phyloP scores from a whole-genome alignment of 2,113 vertebrate genomes.

The Egretta garzetta region DNA sequence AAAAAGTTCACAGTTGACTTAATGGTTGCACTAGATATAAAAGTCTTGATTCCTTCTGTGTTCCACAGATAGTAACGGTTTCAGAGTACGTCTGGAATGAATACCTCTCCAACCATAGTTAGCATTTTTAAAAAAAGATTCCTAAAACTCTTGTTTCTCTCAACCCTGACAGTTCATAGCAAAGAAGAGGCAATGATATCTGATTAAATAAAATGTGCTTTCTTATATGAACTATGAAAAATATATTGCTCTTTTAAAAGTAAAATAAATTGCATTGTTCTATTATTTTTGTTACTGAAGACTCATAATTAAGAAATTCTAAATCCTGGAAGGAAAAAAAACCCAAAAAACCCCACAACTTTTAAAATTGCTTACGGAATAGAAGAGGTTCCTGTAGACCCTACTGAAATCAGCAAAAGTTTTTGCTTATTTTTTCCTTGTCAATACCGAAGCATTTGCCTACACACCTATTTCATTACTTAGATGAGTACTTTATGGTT shows the following conservation, averaged over 20 bases:
- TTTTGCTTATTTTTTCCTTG: neutral
- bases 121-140: neutral
- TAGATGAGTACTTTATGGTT: neutral
- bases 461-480: neutral
- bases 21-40: conserved; percentile 11
- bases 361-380: neutral
- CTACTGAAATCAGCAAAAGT: neutral
- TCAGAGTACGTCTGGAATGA: conserved; percentile 41
- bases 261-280: neutral
- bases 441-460: neutral
- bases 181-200: conserved; percentile 49
- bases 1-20: conserved; percentile 11
- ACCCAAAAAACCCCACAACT: neutral
- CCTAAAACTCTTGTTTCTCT: conserved; percentile 2
- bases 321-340: neutral
- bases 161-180: conserved; percentile 42
- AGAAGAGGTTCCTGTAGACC: neutral
- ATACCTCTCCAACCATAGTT: conserved; percentile 22
- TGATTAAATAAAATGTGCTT: conserved; percentile 35
- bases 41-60: conserved; percentile 22
- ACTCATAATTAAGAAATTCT: neutral
- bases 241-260: conserved; percentile 31
- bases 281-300: conserved; percentile 1
- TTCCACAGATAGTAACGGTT: conserved; percentile 15
- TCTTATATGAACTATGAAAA: conserved; percentile 55